Evolutionary conservation across 2,888 invertebrate species (phyloP).

Genomic region (Agrochola lychnidis): DNA sequence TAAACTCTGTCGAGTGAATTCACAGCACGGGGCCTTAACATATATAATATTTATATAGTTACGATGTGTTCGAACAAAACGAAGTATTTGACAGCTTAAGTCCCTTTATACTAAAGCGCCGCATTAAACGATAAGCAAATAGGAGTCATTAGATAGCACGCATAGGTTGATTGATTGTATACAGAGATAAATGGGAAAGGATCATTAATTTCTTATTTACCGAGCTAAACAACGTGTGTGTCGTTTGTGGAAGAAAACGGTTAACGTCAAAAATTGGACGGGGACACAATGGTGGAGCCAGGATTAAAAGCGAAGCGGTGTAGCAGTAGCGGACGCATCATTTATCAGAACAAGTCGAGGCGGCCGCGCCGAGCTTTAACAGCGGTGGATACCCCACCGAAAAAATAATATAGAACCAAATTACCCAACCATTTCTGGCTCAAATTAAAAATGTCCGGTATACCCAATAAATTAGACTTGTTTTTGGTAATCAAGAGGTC

Average conservation of each 20-base stretch:
- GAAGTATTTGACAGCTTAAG: slow-evolving; percentile 42
- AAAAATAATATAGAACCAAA: slow-evolving; percentile 69
- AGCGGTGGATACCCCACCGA: slow-evolving; percentile 73
- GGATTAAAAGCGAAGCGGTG: slow-evolving; percentile 90
- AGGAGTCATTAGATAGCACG: slow-evolving; percentile 77
- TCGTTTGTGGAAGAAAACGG: slow-evolving; percentile 81
- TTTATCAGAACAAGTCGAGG: slow-evolving; percentile 86
- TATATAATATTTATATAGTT: too few relatives aligned
- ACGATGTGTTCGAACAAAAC: slow-evolving; percentile 41
- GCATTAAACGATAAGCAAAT: slow-evolving; percentile 66
- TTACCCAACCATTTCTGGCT: slow-evolving; percentile 50
- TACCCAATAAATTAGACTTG: slow-evolving; percentile 58
- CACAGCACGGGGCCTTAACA: too few relatives aligned
- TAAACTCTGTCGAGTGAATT: too few relatives aligned
- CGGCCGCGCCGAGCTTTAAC: slow-evolving; percentile 72
- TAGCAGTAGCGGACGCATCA: slow-evolving; percentile 87
- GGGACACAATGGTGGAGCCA: slow-evolving; percentile 85
- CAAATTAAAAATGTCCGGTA: slow-evolving; percentile 57
- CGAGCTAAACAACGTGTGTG: slow-evolving; percentile 82
- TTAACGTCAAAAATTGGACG: slow-evolving; percentile 86
- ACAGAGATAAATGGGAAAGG: slow-evolving; percentile 80
- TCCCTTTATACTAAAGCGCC: slow-evolving; percentile 57
- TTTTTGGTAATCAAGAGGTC: slow-evolving; percentile 61
- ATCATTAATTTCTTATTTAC: slow-evolving; percentile 87
- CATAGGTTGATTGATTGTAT: slow-evolving; percentile 81